Evolutionary conservation across 2,888 invertebrate species (phyloP).

Genomic region (Drosophila paramelanica): DNA sequence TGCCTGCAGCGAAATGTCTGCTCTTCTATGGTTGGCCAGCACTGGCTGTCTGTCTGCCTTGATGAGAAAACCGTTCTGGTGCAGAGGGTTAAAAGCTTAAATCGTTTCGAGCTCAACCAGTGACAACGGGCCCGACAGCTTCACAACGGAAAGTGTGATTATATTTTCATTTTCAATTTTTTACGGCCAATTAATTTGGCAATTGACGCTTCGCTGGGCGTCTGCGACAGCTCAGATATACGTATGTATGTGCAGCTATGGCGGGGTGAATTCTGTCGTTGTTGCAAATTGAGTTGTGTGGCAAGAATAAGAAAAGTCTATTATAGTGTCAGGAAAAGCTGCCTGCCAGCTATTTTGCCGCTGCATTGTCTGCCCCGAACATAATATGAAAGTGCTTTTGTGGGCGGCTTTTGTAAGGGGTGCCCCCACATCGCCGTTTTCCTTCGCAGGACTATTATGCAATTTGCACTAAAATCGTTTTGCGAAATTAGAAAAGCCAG

Average conservation of each 20-base stretch:
- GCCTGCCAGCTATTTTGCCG: conserved; percentile 69
- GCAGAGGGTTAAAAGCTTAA: conserved; percentile 61
- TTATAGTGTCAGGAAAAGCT: conserved; percentile 68
- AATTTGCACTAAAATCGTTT: conserved; percentile 72
- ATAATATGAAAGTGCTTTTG: conserved; percentile 55
- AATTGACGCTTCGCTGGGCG: conserved; percentile 80
- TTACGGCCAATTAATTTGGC: conserved; percentile 85
- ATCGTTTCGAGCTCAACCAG: conserved; percentile 53
- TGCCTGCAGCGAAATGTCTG: conserved; percentile 74
- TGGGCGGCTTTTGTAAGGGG: conserved; percentile 67
- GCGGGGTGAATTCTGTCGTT: conserved; percentile 24
- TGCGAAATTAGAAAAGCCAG: conserved; percentile 72
- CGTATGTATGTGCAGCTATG: conserved; percentile 2
- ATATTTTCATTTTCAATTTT: conserved; percentile 85
- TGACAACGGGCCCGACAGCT: conserved; percentile 47
- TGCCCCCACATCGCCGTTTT: conserved; percentile 16
- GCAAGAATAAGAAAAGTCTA: conserved; percentile 78
- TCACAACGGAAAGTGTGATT: conserved; percentile 83
- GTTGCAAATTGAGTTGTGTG: conserved; percentile 77
- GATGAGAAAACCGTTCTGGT: conserved; percentile 51
- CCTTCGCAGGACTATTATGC: conserved; percentile 33
- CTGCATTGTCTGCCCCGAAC: conserved; percentile 67
- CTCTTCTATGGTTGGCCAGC: conserved; percentile 66
- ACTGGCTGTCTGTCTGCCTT: conserved; percentile 29
- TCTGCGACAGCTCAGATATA: conserved; percentile 63